Percentiles rank a stretch among this genome's conserved stretches.
Conservation (phyloP, 2,888 invertebrate species). For the Anoplius nigerrimus region DNA sequence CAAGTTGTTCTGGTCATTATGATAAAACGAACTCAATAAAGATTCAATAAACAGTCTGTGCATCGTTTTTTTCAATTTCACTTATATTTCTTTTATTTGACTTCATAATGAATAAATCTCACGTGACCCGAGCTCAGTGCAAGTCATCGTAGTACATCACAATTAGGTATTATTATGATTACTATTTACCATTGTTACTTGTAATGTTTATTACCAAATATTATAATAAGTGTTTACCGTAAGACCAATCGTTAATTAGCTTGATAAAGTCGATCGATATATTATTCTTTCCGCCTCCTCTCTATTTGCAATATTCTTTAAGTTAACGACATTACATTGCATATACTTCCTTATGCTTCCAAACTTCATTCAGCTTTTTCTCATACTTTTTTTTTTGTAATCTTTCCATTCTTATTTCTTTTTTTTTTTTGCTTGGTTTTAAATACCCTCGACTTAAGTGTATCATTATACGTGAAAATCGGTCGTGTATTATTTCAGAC, state of each 20-base stretch:
- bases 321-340: constrained; percentile 71
- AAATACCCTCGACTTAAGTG: constrained; percentile 43
- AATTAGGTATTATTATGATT: constrained; percentile 73
- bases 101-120: constrained; percentile 74
- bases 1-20: constrained; percentile 46
- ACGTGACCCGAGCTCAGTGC: constrained; percentile 73
- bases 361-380: no score
- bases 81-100: constrained; percentile 75
- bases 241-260: constrained; percentile 60
- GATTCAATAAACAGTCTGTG: constrained; percentile 70
- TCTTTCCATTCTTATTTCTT: constrained; percentile 42
- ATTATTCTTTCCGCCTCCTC: constrained; percentile 55
- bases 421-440: no score
- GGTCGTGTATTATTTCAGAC: constrained; percentile 43
- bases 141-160: constrained; percentile 74
- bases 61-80: constrained; percentile 70
- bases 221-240: constrained; percentile 67
- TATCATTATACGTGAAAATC: constrained; percentile 46
- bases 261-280: constrained; percentile 56
- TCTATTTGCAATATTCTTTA: constrained; percentile 60
- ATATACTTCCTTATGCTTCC: constrained; percentile 57
- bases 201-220: constrained; percentile 63
- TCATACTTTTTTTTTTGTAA: constrained; percentile 47
- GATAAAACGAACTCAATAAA: constrained; percentile 53
- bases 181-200: constrained; percentile 71